Conservation (phyloP, 1,140 invertebrate genomes). For the Phocides pigmalion region DNA sequence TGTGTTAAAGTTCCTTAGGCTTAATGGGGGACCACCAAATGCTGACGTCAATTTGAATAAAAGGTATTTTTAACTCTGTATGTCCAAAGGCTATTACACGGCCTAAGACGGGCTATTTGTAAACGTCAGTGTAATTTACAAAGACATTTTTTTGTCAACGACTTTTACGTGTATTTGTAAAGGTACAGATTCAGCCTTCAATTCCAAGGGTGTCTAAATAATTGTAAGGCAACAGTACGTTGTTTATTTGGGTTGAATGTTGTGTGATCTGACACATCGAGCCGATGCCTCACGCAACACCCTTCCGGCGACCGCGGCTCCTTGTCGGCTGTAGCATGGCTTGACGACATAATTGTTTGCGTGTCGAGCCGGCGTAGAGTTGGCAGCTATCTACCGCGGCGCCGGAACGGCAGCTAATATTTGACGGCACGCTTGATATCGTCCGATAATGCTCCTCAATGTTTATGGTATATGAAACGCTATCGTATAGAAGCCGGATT, state of each 20-base stretch:
- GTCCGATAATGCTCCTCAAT: background rate
- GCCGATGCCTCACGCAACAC: background rate
- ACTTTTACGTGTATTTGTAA: background rate
- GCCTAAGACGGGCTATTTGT: no score
- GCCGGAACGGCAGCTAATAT: background rate
- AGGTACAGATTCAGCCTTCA: no score
- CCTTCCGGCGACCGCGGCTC: background rate
- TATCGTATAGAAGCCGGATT: background rate
- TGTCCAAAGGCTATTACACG: slow-evolving; percentile 2
- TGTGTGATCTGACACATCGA: background rate
- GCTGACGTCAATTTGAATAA: no score
- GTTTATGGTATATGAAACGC: background rate
- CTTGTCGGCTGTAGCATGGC: background rate
- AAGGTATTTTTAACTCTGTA: no score
- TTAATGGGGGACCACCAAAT: no score
- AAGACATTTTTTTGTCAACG: no score
- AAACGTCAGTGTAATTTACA: no score
- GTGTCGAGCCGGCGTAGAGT: background rate
- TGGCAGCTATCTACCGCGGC: background rate
- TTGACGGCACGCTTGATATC: background rate
- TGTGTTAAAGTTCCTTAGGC: no score
- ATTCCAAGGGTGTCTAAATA: background rate
- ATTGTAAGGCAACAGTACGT: slow-evolving; percentile 1
- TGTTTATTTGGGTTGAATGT: slow-evolving; percentile 16
- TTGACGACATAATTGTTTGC: slow-evolving; percentile 17